Base-by-base conservation (phyloP, 2,888 invertebrate species). In the Tipula vernalis region DNA sequence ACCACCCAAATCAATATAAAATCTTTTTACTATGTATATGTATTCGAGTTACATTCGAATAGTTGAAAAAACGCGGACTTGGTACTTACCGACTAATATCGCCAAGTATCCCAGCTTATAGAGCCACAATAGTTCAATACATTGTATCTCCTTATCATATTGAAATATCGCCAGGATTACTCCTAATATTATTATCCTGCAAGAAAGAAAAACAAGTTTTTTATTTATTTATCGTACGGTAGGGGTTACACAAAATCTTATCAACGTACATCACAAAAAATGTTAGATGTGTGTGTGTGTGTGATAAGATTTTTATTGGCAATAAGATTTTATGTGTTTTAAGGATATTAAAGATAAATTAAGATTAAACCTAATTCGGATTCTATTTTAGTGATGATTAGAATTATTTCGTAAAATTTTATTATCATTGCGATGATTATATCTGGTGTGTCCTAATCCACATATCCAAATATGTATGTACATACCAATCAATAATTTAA, bases 91-190 rank as follows among this genome's bases (percentile, higher is more conserved):
- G 89, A 90, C 89, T 89, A 92, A 89, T 89, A 92, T 91, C 88
- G 90, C 88, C 89, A 91, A 89, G 88, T 92, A 92, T 88, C 91
- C 90, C 89, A 92, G 89, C 89, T 91, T 90, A 89, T 91, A 91
- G 89, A 90, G 91, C 90, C 91, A 91, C 88, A 92, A 90, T 89
- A 92, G 89, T 89, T 91, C 90, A 88, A 91, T 89, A 89, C 91
- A 91, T 89, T 91, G 89, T 88, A 90, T 89, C 88, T 89, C 89
- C 88, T 89, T 90, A 88, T 91, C 90, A 88, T 91, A 91, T 87
- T 91, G 89, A 88, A 91, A 90, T 87, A 90, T 88, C 88, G 90
- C 88, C 88, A 92, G 89, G 87, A 91, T 90, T 87, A 90, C 89
- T 88, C 90, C 89, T 87, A 91, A 90, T 89, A 91, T 90, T 88